These are phyloP conservation scores for Mus musculus DNA, from an alignment of 2,113 vertebrate species.

Conservation along the genomic window DNA sequence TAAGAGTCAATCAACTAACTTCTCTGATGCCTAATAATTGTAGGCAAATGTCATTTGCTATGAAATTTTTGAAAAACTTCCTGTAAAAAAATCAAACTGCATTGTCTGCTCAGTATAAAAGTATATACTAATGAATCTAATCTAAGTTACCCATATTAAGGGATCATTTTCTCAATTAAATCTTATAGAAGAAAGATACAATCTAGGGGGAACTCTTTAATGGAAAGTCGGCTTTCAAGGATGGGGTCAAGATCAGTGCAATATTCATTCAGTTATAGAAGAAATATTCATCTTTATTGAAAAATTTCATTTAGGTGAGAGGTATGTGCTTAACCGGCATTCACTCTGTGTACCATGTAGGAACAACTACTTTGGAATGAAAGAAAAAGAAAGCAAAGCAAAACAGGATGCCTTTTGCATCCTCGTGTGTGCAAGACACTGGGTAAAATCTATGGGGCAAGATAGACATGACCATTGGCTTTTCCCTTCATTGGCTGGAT, in stretches of 20 bases:
- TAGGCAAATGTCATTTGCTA: neutral
- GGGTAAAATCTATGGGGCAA: neutral
- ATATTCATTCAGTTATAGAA: neutral
- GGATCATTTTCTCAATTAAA: constrained; percentile 21
- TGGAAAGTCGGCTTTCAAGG: neutral
- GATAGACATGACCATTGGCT: neutral
- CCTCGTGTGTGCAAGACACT: neutral
- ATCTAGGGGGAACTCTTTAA: neutral
- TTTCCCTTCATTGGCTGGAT: neutral
- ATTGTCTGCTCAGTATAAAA: neutral
- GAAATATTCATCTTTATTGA: neutral
- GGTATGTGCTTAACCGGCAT: neutral
- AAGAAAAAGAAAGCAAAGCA: neutral
- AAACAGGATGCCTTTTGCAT: neutral
- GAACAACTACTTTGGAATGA: neutral
- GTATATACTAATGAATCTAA: neutral
- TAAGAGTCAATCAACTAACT: neutral
- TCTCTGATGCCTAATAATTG: neutral
- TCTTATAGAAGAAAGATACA: constrained; percentile 45
- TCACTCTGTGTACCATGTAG: neutral
- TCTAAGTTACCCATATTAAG: constrained; percentile 10
- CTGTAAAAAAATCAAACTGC: neutral
- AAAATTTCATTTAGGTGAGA: neutral
- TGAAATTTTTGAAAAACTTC: neutral
- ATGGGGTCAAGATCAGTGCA: neutral